Evolutionary conservation across 2,113 vertebrate species (phyloP).

Genomic region (Sceloporus tristichus): DNA sequence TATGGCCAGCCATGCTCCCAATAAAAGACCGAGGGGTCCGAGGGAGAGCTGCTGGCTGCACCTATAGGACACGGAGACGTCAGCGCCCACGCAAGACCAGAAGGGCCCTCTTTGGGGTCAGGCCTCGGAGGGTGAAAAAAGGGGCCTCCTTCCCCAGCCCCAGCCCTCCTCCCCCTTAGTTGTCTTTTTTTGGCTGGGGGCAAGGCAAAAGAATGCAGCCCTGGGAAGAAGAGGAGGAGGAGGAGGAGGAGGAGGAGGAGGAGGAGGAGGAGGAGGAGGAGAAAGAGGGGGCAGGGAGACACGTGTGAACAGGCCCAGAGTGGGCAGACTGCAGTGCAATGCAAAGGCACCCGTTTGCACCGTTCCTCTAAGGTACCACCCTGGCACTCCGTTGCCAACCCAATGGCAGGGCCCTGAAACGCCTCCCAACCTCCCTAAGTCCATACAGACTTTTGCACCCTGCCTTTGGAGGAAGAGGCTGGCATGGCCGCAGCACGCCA

Average conservation of each 20-base stretch:
- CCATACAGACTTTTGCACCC: not conserved
- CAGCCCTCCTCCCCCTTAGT: not conserved
- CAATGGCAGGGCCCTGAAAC: too few relatives aligned
- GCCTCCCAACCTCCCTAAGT: too few relatives aligned
- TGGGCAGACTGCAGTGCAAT: slow-evolving; percentile 3
- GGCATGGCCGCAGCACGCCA: not conserved
- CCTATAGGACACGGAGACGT: slow-evolving; percentile 84
- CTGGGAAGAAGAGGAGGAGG: not conserved
- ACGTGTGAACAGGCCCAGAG: not conserved
- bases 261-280: too few relatives aligned
- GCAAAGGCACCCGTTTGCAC: too few relatives aligned
- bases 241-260: too few relatives aligned
- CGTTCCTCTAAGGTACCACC: too few relatives aligned
- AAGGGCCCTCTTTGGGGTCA: slow-evolving; percentile 72
- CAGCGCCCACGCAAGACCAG: slow-evolving; percentile 75
- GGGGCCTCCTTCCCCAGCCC: slow-evolving; percentile 15
- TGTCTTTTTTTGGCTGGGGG: accelerated
- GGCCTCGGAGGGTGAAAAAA: slow-evolving; percentile 71
- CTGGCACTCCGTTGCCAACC: too few relatives aligned
- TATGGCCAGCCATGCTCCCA: slow-evolving; percentile 81
- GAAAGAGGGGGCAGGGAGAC: not conserved
- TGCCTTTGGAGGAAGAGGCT: not conserved
- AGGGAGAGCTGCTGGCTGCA: slow-evolving; percentile 81
- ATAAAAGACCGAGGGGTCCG: slow-evolving; percentile 83
- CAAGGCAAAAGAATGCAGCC: not conserved